These are phyloP conservation scores for Nephrotoma flavescens DNA, from an alignment of 2,888 invertebrate species.

Conservation along the genomic window DNA sequence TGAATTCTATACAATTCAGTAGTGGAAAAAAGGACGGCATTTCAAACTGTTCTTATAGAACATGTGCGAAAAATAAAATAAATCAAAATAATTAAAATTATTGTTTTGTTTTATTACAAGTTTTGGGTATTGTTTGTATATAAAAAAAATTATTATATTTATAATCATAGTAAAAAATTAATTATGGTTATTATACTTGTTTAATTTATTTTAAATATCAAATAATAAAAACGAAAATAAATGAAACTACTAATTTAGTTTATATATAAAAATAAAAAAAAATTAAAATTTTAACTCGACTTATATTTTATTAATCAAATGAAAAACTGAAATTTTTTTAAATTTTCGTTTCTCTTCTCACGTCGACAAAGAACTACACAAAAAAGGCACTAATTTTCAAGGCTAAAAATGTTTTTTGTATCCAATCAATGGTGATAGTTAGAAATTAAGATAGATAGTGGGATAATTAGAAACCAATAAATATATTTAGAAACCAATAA, in stretches of 20 bases:
- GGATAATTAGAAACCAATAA: not conserved
- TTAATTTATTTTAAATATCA: not conserved
- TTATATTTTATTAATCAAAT: not conserved
- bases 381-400: slow-evolving; percentile 4
- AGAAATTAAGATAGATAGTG: not conserved
- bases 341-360: not conserved
- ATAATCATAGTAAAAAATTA: not conserved
- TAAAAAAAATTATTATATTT: not conserved
- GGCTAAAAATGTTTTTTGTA: not conserved
- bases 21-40: not conserved
- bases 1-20: not conserved
- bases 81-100: not conserved
- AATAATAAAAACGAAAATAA: not conserved
- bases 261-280: not conserved
- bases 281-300: not conserved
- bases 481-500: not conserved
- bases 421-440: not conserved
- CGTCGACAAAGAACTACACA: not conserved
- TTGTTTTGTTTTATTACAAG: not conserved
- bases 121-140: not conserved
- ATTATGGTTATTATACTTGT: not conserved
- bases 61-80: not conserved
- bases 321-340: not conserved
- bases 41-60: not conserved
- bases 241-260: not conserved